A percentile compares a stretch with the other conserved stretches of the same genome.
Evolutionary conservation across 37 sponge, comb jelly and placozoan species (phyloP).

Genomic region (Geodia barretti): DNA sequence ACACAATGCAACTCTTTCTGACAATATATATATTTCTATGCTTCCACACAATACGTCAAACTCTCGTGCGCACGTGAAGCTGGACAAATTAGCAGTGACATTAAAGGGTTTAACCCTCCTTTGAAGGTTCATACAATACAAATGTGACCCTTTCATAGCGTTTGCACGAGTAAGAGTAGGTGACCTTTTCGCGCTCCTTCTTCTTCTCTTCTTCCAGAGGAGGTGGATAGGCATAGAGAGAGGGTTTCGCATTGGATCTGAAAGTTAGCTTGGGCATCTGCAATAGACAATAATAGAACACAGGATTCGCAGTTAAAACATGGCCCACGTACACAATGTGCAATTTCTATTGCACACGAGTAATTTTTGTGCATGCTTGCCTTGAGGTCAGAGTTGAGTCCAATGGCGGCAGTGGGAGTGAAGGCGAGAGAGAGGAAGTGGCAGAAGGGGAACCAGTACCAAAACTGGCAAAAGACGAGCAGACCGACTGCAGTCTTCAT

Average conservation of each 20-base stretch:
- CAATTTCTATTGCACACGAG: no score
- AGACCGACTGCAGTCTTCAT: slow-evolving; percentile 91
- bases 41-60: no score
- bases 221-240: slow-evolving; percentile 87
- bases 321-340: neutral
- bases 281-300: no score
- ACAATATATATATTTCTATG: no score
- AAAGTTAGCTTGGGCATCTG: slow-evolving; percentile 96
- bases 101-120: no score
- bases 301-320: neutral
- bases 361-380: slow-evolving; percentile 31
- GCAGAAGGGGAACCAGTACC: slow-evolving; percentile 98
- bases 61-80: no score
- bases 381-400: slow-evolving; percentile 89
- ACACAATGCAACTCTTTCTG: no score
- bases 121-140: no score
- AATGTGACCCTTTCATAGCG: no score
- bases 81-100: no score
- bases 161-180: no score
- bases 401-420: slow-evolving; percentile 91
- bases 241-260: slow-evolving; percentile 89
- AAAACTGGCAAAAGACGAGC: slow-evolving; percentile 95
- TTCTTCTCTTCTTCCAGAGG: slow-evolving; percentile 89
- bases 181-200: slow-evolving; percentile 90
- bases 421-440: slow-evolving; percentile 97